Conservation (phyloP, 2,888 invertebrate species). For the Rosalia funebris region DNA sequence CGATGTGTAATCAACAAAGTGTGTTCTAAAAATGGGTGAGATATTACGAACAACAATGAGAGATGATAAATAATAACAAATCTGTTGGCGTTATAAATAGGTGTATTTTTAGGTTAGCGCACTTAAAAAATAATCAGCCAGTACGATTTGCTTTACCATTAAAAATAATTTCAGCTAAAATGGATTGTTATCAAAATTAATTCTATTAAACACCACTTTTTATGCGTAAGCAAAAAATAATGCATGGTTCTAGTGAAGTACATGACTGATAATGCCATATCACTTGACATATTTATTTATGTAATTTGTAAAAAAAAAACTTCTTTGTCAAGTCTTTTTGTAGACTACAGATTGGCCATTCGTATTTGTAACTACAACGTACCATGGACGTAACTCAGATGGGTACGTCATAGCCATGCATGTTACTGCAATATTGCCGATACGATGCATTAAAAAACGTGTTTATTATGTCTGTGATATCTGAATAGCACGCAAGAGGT, state of each 20-base stretch:
- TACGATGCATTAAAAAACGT: too few relatives aligned
- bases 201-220: constrained; percentile 1
- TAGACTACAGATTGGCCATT: too few relatives aligned
- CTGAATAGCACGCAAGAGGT: too few relatives aligned
- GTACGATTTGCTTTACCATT: constrained; percentile 6
- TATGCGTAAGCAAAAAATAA: constrained; percentile 1
- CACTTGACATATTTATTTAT: constrained; percentile 3
- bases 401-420: too few relatives aligned
- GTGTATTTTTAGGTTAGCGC: constrained; percentile 12
- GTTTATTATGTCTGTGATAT: too few relatives aligned
- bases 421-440: too few relatives aligned
- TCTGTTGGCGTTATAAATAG: constrained; percentile 8
- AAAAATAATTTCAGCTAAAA: neutral
- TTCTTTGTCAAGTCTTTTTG: too few relatives aligned
- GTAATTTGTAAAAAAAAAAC: constrained; percentile 8
- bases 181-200: constrained; percentile 10
- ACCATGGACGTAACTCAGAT: too few relatives aligned
- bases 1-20: neutral
- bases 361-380: too few relatives aligned
- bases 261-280: constrained; percentile 19
- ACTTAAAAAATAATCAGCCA: constrained; percentile 12
- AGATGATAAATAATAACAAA: constrained; percentile 16
- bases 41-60: constrained; percentile 11
- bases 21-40: constrained; percentile 4
- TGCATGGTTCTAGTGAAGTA: constrained; percentile 1